phyloP scores from a whole-genome alignment of 2,888 invertebrate species.

The Suillia variegata region DNA sequence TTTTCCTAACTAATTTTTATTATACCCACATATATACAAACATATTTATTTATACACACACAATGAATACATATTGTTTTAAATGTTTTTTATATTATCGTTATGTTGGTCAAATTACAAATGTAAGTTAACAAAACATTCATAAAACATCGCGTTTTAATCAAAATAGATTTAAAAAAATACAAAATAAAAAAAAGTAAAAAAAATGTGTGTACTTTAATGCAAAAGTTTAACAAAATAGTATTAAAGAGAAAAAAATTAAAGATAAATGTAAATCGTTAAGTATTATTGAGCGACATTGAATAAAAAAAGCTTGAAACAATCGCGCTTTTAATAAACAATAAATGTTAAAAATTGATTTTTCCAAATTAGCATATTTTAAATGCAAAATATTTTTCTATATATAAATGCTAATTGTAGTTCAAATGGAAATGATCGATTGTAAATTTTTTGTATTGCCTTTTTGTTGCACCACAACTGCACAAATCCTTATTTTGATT shows the following conservation, averaged over 20 bases:
- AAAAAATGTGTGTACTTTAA: constrained; percentile 21
- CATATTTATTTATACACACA: background rate
- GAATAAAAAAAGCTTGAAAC: constrained; percentile 12
- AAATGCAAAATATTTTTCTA: constrained; percentile 35
- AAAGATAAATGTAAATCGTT: constrained; percentile 20
- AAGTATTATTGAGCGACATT: constrained; percentile 36
- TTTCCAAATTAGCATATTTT: too few relatives aligned
- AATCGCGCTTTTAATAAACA: constrained; percentile 25
- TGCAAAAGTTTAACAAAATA: constrained; percentile 36
- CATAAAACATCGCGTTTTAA: background rate
- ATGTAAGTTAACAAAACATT: background rate
- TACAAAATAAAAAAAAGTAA: background rate
- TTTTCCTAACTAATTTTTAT: background rate
- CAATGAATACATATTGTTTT: background rate
- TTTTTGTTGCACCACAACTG: too few relatives aligned
- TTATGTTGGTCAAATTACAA: too few relatives aligned
- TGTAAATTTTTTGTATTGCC: too few relatives aligned
- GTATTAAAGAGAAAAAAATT: constrained; percentile 39
- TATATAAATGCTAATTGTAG: too few relatives aligned
- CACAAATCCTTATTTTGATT: too few relatives aligned
- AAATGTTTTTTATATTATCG: background rate
- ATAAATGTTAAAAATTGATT: constrained; percentile 34
- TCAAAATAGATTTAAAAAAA: background rate
- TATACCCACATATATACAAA: background rate
- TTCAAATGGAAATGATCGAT: too few relatives aligned